A percentile compares a stretch with the other conserved stretches of the same genome.
These are phyloP conservation scores for Allolobophora icterica DNA, from an alignment of 2,888 invertebrate genomes.

Conservation along the genomic window DNA sequence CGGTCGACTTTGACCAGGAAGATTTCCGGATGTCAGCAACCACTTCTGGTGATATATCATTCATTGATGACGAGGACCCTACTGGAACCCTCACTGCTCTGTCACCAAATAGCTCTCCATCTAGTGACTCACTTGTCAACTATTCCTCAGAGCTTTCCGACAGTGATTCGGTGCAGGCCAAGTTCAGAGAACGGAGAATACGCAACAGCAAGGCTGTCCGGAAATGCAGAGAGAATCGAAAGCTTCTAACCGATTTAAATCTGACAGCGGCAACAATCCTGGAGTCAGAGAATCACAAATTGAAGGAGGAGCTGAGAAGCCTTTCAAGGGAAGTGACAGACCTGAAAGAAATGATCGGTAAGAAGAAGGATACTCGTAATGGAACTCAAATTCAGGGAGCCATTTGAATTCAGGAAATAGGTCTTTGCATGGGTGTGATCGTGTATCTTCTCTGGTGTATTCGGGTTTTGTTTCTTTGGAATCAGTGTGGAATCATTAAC, in stretches of 20 bases:
- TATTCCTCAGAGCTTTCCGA: constrained; percentile 24
- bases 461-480: neutral
- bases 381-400: constrained; percentile 14
- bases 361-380: neutral
- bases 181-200: constrained; percentile 19
- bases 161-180: neutral
- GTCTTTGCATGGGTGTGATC: neutral
- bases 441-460: neutral
- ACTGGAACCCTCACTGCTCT: neutral
- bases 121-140: constrained; percentile 21
- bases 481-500: neutral
- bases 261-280: constrained; percentile 12
- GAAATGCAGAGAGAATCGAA: neutral
- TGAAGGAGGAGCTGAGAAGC: constrained; percentile 26
- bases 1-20: neutral
- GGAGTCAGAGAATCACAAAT: constrained; percentile 24
- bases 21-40: constrained; percentile 11
- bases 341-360: constrained; percentile 21
- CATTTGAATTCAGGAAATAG: neutral
- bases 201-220: neutral
- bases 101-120: neutral
- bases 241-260: neutral
- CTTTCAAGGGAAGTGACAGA: constrained; percentile 23
- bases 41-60: neutral
- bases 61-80: neutral